Evolutionary conservation across 2,888 invertebrate genomes (phyloP).

Genomic region (Monochamus alternatus): DNA sequence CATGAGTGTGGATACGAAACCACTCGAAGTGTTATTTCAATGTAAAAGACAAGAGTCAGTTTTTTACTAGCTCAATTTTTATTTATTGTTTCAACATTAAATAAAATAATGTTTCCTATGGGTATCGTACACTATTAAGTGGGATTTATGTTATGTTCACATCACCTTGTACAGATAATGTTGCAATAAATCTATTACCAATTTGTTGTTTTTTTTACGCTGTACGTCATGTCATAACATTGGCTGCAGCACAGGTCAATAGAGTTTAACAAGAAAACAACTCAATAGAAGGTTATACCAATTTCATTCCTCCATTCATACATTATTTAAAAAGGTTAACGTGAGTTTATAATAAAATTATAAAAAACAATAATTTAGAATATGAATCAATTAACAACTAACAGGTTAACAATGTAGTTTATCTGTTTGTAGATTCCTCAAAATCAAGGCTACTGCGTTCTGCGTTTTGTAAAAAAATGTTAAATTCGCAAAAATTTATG

Average conservation of each 20-base stretch:
- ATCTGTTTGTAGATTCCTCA: no score
- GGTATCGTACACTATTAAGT: conserved; percentile 7
- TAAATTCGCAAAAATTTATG: no score
- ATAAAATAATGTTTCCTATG: conserved; percentile 10
- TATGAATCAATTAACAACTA: conserved; percentile 7
- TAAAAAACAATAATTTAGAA: not conserved
- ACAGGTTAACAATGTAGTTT: not conserved
- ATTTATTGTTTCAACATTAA: not conserved
- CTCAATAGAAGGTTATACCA: conserved; percentile 44
- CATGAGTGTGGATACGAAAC: not conserved
- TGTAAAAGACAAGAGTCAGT: not conserved
- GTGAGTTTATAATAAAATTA: conserved; percentile 5
- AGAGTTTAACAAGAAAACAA: conserved; percentile 50
- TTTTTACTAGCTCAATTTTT: not conserved
- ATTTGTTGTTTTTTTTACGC: conserved; percentile 41
- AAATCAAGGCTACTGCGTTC: no score
- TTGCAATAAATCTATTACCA: conserved; percentile 31
- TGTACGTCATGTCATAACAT: conserved; percentile 45
- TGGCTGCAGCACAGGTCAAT: conserved; percentile 50
- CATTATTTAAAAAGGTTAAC: conserved; percentile 23
- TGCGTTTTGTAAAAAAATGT: no score
- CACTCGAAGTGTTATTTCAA: not conserved
- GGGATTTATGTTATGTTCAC: conserved; percentile 10
- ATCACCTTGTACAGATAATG: conserved; percentile 22
- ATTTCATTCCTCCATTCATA: conserved; percentile 28